A percentile compares a stretch with the other conserved stretches of the same genome.
Evolutionary conservation across 2,113 vertebrate species (phyloP).

Genomic region (Salvelinus alpinus): DNA sequence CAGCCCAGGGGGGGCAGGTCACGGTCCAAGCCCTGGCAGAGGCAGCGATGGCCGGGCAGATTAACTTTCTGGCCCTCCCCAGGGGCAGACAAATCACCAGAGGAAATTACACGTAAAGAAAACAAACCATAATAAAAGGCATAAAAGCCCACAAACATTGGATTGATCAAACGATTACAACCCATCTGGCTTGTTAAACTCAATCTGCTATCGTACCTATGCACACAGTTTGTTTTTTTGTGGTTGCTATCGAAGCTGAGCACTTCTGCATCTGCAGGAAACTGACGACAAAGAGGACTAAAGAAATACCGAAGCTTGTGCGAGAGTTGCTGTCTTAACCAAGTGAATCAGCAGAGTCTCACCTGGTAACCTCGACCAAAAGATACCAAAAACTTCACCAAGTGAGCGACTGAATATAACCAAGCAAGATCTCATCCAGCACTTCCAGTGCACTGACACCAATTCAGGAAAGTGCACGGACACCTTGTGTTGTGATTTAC

Average conservation of each 20-base stretch:
- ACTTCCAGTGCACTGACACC: too few species aligned
- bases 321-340: background rate
- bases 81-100: slow-evolving; percentile 70
- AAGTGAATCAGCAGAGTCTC: too few species aligned
- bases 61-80: slow-evolving; percentile 59
- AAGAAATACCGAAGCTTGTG: background rate
- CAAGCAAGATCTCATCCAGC: background rate
- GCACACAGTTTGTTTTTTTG: slow-evolving; percentile 51
- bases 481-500: background rate
- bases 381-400: background rate
- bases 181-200: slow-evolving; percentile 98
- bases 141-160: slow-evolving; percentile 95
- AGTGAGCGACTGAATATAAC: background rate
- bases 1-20: background rate
- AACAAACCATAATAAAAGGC: slow-evolving; percentile 93
- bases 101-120: slow-evolving; percentile 82
- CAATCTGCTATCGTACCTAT: slow-evolving; percentile 87
- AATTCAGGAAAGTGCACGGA: background rate
- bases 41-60: slow-evolving; percentile 47
- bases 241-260: slow-evolving; percentile 29
- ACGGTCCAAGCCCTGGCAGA: slow-evolving; percentile 37
- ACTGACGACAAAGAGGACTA: slow-evolving; percentile 11
- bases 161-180: slow-evolving; percentile 96
- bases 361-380: background rate
- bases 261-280: slow-evolving; percentile 23